A percentile compares a stretch with the other conserved stretches of the same genome.
These are phyloP conservation scores for Drosophila flavopinicola DNA, from an alignment of 2,888 invertebrate genomes.

Conservation along the genomic window DNA sequence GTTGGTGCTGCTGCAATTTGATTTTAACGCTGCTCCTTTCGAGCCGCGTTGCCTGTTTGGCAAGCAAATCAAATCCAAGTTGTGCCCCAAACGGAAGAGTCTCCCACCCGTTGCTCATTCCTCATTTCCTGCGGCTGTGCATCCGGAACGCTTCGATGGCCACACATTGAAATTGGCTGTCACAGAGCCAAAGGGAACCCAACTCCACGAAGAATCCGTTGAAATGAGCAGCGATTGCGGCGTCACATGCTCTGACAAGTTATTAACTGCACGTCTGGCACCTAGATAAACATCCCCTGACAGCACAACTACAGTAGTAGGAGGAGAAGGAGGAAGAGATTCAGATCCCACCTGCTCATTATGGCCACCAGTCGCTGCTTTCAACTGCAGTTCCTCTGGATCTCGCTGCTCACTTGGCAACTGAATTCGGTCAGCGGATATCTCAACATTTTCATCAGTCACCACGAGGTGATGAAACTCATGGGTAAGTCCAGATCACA, in stretches of 20 bases:
- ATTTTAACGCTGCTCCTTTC: conserved; percentile 60
- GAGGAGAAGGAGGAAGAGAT: not conserved
- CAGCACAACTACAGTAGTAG: not conserved
- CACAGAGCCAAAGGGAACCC: conserved; percentile 11
- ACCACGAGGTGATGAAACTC: conserved; percentile 91
- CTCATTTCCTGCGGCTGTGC: conserved; percentile 7
- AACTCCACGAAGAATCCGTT: conserved; percentile 6
- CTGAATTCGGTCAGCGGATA: conserved; percentile 87
- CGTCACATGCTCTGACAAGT: conserved; percentile 61
- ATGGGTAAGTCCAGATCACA: conserved; percentile 87
- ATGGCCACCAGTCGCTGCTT: conserved; percentile 34
- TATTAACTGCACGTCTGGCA: conserved; percentile 45
- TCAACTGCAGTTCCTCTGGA: conserved; percentile 56
- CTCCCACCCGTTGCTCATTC: not conserved
- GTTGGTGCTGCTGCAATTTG: conserved; percentile 52
- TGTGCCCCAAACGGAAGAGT: conserved; percentile 23
- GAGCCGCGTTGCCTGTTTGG: conserved; percentile 30
- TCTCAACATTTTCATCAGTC: conserved; percentile 92
- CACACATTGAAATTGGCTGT: conserved; percentile 62
- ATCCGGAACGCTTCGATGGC: conserved; percentile 29
- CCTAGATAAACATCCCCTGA: conserved; percentile 22
- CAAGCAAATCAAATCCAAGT: conserved; percentile 29
- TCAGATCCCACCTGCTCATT: not conserved
- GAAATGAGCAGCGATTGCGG: conserved; percentile 54
- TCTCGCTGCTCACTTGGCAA: conserved; percentile 76